Evolutionary conservation across 2,888 invertebrate species (phyloP), one percentile per base, ranked within the genome.

Genomic region (Ramazzottius varieornatus): DNA sequence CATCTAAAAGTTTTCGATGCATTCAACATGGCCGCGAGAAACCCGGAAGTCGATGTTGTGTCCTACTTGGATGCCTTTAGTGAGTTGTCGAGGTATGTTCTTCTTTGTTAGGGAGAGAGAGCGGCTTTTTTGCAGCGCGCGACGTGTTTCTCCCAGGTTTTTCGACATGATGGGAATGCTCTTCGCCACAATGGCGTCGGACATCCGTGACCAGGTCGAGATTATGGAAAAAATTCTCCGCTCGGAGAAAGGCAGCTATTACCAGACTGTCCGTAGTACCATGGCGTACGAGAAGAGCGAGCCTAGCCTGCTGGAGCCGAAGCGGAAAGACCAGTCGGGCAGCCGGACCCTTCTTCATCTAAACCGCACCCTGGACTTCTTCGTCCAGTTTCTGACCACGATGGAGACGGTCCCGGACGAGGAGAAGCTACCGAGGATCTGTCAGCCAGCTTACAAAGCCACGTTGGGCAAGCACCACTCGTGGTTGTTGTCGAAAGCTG

Each of bases 381-480:
- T 54, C 54, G 4, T 13, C 16, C n/a, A 29, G n/a, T 54, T 54
- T 29, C 20, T 54, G 54, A 29, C 20, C 29, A 54, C 8, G 29
- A 29, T 54, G 54, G 29, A 13, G 13, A 29, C 29, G 54, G 29
- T 29, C 20, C 16, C n/a, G 16, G 54, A 54, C 29, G 54, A 16
- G 54, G 54, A 54, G 20, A 54, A 54, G 29, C 54, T 54, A 24
- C 29, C 54, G 54, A 29, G 16, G 54, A 4, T 54, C 16, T 54
- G 54, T 29, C 20, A 16, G 54, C 54, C 54, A 29, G 54, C 29
- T 16, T 54, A 54, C 29, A 54, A 54, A 24, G 54, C 54, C 54
- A 54, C 54, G 54, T 24, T 54, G 20, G 54, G 54, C 54, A 54
- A 16, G 54, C 29, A 54, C 54, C 54, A 54, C 29, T 54, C 54